phyloP scores from a whole-genome alignment of 1,140 invertebrate genomes.

The Drosophila busckii region DNA sequence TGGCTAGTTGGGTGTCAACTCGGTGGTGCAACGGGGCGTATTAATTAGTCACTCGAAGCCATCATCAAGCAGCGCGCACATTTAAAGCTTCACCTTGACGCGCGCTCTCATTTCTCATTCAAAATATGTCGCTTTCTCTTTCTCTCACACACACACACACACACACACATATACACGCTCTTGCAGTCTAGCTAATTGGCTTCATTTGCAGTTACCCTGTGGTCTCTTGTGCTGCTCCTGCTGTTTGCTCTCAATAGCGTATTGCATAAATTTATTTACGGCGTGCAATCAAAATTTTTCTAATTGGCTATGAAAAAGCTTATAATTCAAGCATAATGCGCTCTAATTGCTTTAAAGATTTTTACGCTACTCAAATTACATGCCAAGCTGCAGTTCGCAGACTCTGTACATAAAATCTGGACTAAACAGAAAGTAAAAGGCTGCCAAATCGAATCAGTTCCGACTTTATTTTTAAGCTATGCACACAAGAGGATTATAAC shows the following conservation, averaged over 20 bases:
- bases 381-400: too few relatives aligned
- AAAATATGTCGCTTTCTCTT: conserved; percentile 44
- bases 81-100: conserved; percentile 29
- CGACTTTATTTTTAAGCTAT: too few relatives aligned
- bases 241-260: conserved; percentile 7
- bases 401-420: too few relatives aligned
- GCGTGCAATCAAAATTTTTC: conserved; percentile 49
- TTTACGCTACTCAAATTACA: too few relatives aligned
- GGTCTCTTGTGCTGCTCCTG: conserved; percentile 32
- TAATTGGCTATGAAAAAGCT: conserved; percentile 72
- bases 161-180: neutral
- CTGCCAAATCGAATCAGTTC: too few relatives aligned
- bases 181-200: conserved; percentile 54
- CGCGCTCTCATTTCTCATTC: conserved; percentile 56
- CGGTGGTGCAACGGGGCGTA: conserved; percentile 65
- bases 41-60: conserved; percentile 69
- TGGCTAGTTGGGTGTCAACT: conserved; percentile 48
- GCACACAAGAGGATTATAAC: too few relatives aligned
- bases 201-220: conserved; percentile 69
- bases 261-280: conserved; percentile 4
- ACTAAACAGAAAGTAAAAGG: too few relatives aligned
- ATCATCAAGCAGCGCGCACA: conserved; percentile 22
- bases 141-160: neutral
- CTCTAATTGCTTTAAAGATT: too few relatives aligned
- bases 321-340: conserved; percentile 68